These are phyloP conservation scores for Sciurus niger DNA, from an alignment of 2,113 vertebrate species.

Conservation along the genomic window DNA sequence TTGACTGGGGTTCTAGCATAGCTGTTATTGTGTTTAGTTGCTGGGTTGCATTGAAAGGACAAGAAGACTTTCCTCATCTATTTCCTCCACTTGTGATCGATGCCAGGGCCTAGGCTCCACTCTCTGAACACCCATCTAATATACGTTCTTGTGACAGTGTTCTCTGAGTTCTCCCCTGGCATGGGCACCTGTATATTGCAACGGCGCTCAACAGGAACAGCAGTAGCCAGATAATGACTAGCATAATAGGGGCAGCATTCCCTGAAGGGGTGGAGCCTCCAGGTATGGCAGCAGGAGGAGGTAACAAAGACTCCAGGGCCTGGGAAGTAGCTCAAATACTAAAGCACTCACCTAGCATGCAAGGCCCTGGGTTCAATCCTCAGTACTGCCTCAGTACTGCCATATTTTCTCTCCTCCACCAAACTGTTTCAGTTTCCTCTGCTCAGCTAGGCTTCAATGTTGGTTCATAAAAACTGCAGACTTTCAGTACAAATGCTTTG, in stretches of 20 bases:
- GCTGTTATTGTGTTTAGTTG: not conserved
- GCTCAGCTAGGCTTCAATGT: not conserved
- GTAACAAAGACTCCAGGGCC: not conserved
- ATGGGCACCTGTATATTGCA: too few relatives aligned
- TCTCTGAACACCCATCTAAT: not conserved
- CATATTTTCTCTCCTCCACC: not conserved
- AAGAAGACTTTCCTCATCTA: not conserved
- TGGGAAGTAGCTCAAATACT: too few relatives aligned
- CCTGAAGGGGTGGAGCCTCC: not conserved
- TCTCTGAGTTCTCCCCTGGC: not conserved
- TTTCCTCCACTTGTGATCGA: not conserved
- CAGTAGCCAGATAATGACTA: too few relatives aligned
- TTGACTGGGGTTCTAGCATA: not conserved
- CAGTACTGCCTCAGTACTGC: too few relatives aligned
- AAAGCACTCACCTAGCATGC: too few relatives aligned
- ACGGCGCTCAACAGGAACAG: not conserved
- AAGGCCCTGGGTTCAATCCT: too few relatives aligned
- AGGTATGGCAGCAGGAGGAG: too few relatives aligned
- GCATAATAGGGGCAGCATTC: not conserved
- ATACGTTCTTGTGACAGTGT: too few relatives aligned
- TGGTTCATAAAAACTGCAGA: not conserved
- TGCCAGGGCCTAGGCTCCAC: too few relatives aligned
- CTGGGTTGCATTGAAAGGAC: not conserved
- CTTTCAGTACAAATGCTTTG: not conserved
- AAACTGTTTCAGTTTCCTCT: not conserved